Evolutionary conservation across 2,797 vertebrate species (phyloP).

Genomic region (Tapirus indicus): DNA sequence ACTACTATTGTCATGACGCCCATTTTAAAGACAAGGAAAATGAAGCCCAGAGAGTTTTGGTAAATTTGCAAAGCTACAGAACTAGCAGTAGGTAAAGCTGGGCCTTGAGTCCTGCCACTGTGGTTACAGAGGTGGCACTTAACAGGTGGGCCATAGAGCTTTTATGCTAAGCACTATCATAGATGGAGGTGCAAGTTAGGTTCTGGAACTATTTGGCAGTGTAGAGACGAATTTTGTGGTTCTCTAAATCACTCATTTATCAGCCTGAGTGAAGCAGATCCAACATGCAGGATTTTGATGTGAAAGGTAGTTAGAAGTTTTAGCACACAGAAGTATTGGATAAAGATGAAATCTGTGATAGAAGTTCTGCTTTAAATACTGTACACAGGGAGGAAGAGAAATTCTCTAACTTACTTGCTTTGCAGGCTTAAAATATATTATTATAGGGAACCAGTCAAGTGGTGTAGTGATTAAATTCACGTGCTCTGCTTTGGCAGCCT

Average conservation of each 20-base stretch:
- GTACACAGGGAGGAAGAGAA: neutral
- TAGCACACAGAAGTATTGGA: neutral
- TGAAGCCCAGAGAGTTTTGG: neutral
- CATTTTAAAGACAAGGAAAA: neutral
- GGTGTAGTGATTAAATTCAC: too few relatives aligned
- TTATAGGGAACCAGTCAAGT: too few relatives aligned
- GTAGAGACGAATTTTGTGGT: neutral
- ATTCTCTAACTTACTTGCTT: conserved; percentile 31
- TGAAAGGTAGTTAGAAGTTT: neutral
- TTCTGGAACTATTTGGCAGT: neutral
- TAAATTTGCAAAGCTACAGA: neutral
- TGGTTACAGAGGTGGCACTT: neutral
- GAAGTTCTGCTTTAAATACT: conserved; percentile 22
- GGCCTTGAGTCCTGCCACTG: neutral
- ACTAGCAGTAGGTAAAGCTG: neutral
- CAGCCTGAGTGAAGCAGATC: neutral
- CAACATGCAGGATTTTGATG: neutral
- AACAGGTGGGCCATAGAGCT: neutral
- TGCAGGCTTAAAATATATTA: neutral
- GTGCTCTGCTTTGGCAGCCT: too few relatives aligned
- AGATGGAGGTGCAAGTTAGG: neutral
- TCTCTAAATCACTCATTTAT: neutral
- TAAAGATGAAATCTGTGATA: neutral
- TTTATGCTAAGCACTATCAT: neutral
- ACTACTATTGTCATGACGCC: neutral